phyloP scores from a whole-genome alignment of 92 coral and sea anemone genomes.

The Epizoanthus ramosus region DNA sequence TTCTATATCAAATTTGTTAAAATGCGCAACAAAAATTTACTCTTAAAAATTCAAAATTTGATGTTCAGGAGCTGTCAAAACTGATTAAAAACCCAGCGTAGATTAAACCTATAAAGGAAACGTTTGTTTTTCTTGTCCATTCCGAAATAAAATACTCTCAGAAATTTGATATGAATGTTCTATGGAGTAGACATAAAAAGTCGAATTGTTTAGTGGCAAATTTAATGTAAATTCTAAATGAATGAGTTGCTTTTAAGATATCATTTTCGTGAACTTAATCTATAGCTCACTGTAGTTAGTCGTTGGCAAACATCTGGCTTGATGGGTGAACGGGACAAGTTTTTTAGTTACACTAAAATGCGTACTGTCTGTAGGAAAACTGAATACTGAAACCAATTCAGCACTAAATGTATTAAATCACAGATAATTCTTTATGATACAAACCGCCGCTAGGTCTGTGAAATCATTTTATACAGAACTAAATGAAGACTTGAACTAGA shows the following conservation, averaged over 20 bases:
- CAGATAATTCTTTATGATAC: constrained; percentile 38
- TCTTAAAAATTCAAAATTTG: constrained; percentile 16
- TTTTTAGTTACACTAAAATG: constrained; percentile 1
- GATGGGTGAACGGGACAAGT: constrained; percentile 1
- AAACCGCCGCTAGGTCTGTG: constrained; percentile 20
- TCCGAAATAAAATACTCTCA: not conserved
- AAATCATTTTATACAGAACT: not conserved
- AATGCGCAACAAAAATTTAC: constrained; percentile 1
- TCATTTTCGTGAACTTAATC: constrained; percentile 38
- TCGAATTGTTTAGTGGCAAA: not conserved
- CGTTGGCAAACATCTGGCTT: constrained; percentile 27
- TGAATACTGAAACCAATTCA: not conserved
- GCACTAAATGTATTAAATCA: constrained; percentile 15
- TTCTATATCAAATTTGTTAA: constrained; percentile 21
- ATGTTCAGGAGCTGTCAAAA: constrained; percentile 6
- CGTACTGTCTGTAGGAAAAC: not conserved
- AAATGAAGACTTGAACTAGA: not conserved
- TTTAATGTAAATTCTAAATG: constrained; percentile 32
- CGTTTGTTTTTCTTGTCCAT: not conserved
- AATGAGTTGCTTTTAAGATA: constrained; percentile 42
- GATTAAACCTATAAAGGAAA: not conserved
- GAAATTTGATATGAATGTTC: constrained; percentile 5
- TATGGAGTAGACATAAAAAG: not conserved
- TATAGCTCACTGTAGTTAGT: constrained; percentile 12
- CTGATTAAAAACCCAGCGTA: not conserved